These are phyloP conservation scores for Bos javanicus DNA, from an alignment of 2,113 vertebrate genomes.

Conservation along the genomic window DNA sequence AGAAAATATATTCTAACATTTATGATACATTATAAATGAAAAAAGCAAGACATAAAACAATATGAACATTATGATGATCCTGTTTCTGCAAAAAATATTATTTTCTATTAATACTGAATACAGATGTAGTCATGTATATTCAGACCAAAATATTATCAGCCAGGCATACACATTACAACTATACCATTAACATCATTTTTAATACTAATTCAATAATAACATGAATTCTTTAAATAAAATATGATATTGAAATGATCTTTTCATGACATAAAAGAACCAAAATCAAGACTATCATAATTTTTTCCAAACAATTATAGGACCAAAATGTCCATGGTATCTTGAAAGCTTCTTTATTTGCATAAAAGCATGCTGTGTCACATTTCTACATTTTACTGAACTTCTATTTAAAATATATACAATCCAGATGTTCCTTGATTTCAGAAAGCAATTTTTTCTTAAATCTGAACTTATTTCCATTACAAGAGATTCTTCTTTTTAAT, in stretches of 20 bases:
- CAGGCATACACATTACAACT: neutral
- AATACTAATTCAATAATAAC: neutral
- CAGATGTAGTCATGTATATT: neutral
- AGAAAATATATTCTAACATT: neutral
- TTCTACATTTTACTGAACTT: slow-evolving; percentile 45
- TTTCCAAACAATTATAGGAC: neutral
- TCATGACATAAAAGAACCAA: neutral
- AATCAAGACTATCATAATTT: slow-evolving; percentile 6
- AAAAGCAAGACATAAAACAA: neutral
- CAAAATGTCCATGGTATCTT: slow-evolving; percentile 9
- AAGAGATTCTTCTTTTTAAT: neutral
- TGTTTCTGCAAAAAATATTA: neutral
- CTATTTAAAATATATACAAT: slow-evolving; percentile 36
- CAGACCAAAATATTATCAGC: neutral
- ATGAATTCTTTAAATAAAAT: slow-evolving; percentile 3
- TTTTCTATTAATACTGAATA: neutral
- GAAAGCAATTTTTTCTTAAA: slow-evolving; percentile 38
- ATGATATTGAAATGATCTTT: neutral
- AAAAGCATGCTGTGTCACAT: slow-evolving; percentile 15
- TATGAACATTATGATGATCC: slow-evolving; percentile 3
- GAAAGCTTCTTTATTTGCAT: slow-evolving; percentile 29
- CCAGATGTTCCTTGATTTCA: slow-evolving; percentile 44
- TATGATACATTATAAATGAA: neutral
- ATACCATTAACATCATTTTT: slow-evolving; percentile 17
- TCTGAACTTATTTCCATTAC: slow-evolving; percentile 19